Base-by-base conservation (phyloP, 2,797 vertebrate genomes). In the Ctenosaura bakeri region DNA sequence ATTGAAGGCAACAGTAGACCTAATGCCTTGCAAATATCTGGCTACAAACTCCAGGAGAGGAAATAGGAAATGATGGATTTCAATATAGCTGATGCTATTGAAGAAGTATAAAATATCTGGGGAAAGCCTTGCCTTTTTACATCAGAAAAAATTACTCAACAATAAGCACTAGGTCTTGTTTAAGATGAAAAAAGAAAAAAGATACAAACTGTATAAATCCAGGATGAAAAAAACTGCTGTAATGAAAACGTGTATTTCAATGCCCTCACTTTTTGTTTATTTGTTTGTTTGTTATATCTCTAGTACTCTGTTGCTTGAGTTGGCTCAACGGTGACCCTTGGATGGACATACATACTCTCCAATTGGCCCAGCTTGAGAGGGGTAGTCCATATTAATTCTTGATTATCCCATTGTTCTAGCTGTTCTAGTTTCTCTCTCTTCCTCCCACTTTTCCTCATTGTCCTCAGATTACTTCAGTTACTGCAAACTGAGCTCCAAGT, bases 1-100 rank as follows among this genome's bases (percentile, higher is more conserved):
- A 78, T 87, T 64, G 74, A 64, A 20, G 10, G 38, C 56, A 86
- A 20, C 54, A 59, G 35, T 29, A 16, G 29, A 62, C 74, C 78
- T 87, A 59, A 46, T 62, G 42, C 32, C 69, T 50, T 50, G 42
- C n/a, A 82, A 50, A 32, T 64, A 59, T 46, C 56, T 50, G 76
- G 16, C 74, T 46, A 50, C 35, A 78, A 78, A 87, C 26, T 77
- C 38, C 38, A 64, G 29, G 59, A 26, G 74, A 22, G 42, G 59
- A 87, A 87, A 59, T 82, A 59, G 56, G n/a, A 59, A 82, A 20
- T n/a, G 18, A 78, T 78, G 38, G 74, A 46, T 78, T 87, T 78
- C 74, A 50, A 6, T 87, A 50, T 46, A 78, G 74, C 26, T 64
- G 38, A 87, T 64, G 32, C 8, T 77, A 24, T 16, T 87, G 22